Evolutionary conservation across 2,888 invertebrate genomes (phyloP), one percentile per base, ranked within the genome.

Genomic region (Muschampia plurimacula): DNA sequence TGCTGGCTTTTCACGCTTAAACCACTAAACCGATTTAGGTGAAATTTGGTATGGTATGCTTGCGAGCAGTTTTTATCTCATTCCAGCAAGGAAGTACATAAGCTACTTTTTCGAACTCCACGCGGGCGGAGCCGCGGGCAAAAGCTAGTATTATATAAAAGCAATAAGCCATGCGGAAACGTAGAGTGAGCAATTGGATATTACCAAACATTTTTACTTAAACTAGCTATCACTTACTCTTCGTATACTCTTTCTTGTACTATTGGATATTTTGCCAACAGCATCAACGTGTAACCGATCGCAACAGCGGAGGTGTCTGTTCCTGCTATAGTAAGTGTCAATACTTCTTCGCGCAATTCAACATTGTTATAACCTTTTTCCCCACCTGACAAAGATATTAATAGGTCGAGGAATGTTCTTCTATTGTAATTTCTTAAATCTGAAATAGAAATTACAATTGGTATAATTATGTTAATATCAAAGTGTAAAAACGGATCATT

Each of bases 251-350:
- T 89, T 12, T 94, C 89, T 80, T 95, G 95, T 39, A 92, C 79
- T 13, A 91, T 84, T 32, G 93, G 94, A 75, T 94, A 90, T 69
- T 87, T 90, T 1, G 87, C 92, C 28, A 95, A 77, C 68, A 95
- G 81, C 76, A 88, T 85, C 72, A 95, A 77, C 0, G 92, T 89
- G 77, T 87, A 94, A 1, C 93, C 89, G 10, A 90, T 82, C 5
- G 88, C 86, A 0, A 90, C 88, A 0, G 95, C 93, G 1, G 95
- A 91, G 0, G 95, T 95, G 69, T 95, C 92, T n/a, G 94, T 93
- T 52, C 95, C 95, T n/a, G 95, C 96, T 13, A 95, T 82, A 69
- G 94, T 90, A 74, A 96, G 88, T 0, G 95, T 95, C 71, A 95
- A 84, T 0, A 95, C 89, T 85, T 96, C 96, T 77, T 96, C 95